Evolutionary conservation across 2,888 invertebrate species (phyloP), one percentile per base, ranked within the genome.

Genomic region (Xylophagus ater): DNA sequence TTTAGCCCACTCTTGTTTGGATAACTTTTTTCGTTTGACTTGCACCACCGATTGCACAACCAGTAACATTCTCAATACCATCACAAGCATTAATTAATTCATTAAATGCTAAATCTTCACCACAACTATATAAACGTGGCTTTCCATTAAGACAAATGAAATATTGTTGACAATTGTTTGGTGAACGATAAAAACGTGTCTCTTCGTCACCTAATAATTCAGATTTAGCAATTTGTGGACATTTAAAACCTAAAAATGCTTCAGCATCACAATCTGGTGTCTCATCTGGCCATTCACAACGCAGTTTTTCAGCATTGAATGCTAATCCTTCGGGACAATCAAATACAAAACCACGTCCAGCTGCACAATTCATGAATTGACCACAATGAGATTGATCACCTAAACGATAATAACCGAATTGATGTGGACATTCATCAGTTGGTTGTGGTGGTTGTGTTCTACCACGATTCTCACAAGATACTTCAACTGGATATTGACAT

Each of bases 241-340:
- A 89, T 10, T 71, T 71, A 69, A 87, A 89, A 8, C 85, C 83
- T 36, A 88, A 70, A 49, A 53, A 65, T 2, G 84, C 77, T 73
- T 85, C 86, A 34, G 81, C 80, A 56, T 88, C 80, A 52, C 87
- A 88, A 40, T 79, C 78, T 4, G 73, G 60, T 1, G 86, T 87
- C 60, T 81, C 74, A 65, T 89, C 89, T 4, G 88, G 85, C 87
- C 87, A 89, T 46, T 89, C 86, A 58, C 89, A 89, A 37, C 79
- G 73, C 56, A 85, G 83, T 8, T 70, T 72, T 9, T 72, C 73
- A 2, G 74, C 68, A 58, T 76, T 81, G 65, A 76, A 86, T 7
- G 87, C 87, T 36, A 89, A 67, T 15, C 88, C 88, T 53, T 83
- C 86, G 0, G 88, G 88, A 54, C 89, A 89, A 47, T 78, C 73